Conservation (phyloP, 2,797 vertebrate genomes). For the Micromesistius poutassou region DNA sequence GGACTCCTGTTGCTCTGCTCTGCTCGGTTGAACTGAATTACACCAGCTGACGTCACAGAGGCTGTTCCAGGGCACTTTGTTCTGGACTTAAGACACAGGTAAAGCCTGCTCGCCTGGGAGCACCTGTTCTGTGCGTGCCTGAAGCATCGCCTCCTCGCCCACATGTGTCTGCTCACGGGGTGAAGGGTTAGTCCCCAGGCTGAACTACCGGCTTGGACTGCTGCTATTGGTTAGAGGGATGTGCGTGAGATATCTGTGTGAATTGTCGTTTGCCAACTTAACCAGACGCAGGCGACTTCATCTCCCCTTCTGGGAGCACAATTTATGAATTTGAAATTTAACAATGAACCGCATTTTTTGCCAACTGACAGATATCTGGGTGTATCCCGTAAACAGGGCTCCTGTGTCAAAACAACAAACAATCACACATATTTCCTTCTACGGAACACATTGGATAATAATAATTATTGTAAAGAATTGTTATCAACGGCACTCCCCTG, state of each 20-base stretch:
- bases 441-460: neutral
- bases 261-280: too few relatives aligned
- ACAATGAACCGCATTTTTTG: too few relatives aligned
- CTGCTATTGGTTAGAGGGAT: neutral
- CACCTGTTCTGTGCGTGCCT: slow-evolving; percentile 38
- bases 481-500: neutral
- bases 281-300: too few relatives aligned
- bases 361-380: too few relatives aligned
- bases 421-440: neutral
- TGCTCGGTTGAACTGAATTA: slow-evolving; percentile 16
- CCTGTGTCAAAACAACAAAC: neutral
- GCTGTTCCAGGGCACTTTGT: slow-evolving; percentile 37
- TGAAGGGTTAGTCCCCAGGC: neutral
- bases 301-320: too few relatives aligned
- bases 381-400: neutral
- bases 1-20: neutral
- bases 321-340: too few relatives aligned
- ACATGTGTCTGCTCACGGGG: slow-evolving; percentile 7
- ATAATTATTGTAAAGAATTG: neutral
- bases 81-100: slow-evolving; percentile 29
- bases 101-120: slow-evolving; percentile 34
- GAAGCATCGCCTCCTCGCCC: slow-evolving; percentile 18
- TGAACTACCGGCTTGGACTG: slow-evolving; percentile 3
- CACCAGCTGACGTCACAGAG: slow-evolving; percentile 9
- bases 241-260: too few relatives aligned